phyloP scores from a whole-genome alignment of 2,888 invertebrate genomes.

The Dynastes tityus region DNA sequence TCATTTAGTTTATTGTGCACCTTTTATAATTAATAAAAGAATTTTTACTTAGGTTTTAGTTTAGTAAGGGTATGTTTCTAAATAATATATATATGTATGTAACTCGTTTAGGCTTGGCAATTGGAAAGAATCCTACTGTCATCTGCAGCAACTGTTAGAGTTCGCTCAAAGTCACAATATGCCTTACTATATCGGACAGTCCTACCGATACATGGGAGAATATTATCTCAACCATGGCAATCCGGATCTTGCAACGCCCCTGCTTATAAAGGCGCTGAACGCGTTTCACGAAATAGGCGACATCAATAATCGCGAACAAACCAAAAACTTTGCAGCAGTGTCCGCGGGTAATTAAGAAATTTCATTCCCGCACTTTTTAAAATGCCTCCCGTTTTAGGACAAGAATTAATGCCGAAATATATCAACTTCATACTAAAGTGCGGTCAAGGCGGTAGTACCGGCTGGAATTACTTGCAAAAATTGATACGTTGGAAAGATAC shows the following conservation, averaged over 20 bases:
- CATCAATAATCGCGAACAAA: constrained; percentile 61
- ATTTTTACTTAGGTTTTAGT: no score
- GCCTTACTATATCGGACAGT: constrained; percentile 63
- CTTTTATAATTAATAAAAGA: no score
- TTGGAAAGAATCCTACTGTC: constrained; percentile 58
- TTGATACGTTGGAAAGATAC: constrained; percentile 64
- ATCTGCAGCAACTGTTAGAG: constrained; percentile 60
- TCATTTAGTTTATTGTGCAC: no score
- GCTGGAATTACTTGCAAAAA: constrained; percentile 57
- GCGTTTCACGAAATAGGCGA: constrained; percentile 60
- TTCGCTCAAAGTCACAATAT: constrained; percentile 61
- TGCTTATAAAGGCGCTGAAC: constrained; percentile 63
- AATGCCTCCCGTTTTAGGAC: constrained; percentile 55
- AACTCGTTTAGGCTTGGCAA: constrained; percentile 59
- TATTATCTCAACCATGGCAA: constrained; percentile 64
- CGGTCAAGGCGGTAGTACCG: constrained; percentile 52
- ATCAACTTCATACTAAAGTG: constrained; percentile 58
- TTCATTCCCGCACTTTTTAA: not conserved
- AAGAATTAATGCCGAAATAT: constrained; percentile 63
- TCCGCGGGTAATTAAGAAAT: constrained; percentile 60
- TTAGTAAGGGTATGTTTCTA: no score
- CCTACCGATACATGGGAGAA: constrained; percentile 66
- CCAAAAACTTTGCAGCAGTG: constrained; percentile 64
- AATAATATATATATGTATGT: no score
- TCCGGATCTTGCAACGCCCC: constrained; percentile 62